Evolutionary conservation across 2,888 invertebrate species (phyloP).

Genomic region (Notocelia uddmanniana): DNA sequence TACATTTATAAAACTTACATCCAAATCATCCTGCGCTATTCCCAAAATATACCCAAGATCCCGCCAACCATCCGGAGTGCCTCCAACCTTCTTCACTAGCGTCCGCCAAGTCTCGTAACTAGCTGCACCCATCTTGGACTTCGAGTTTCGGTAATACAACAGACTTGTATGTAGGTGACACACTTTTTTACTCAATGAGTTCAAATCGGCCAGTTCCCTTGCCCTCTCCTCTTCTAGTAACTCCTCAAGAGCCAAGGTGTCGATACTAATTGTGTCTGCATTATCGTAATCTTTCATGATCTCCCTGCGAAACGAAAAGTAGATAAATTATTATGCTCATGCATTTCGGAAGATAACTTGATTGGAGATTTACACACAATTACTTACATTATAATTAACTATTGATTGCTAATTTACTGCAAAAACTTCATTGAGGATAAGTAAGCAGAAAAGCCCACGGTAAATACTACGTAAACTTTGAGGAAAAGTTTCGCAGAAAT

Average conservation of each 20-base stretch:
- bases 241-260: conserved; percentile 73
- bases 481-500: conserved; percentile 41
- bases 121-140: conserved; percentile 69
- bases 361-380: background rate
- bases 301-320: conserved; percentile 64
- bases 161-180: conserved; percentile 73
- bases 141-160: conserved; percentile 74
- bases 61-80: conserved; percentile 74
- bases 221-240: conserved; percentile 68
- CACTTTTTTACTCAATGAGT: conserved; percentile 73
- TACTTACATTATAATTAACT: conserved; percentile 24
- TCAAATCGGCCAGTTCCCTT: conserved; percentile 69
- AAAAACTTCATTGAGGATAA: conserved; percentile 18
- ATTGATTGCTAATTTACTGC: background rate
- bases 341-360: background rate
- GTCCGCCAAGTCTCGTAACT: conserved; percentile 77
- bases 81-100: conserved; percentile 73
- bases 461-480: conserved; percentile 31
- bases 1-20: conserved; percentile 68
- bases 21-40: conserved; percentile 71
- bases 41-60: conserved; percentile 73
- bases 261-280: conserved; percentile 73
- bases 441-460: conserved; percentile 31
- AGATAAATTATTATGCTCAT: background rate
- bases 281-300: conserved; percentile 62